Conservation (phyloP, 2,113 vertebrate species). For the Ciconia boyciana region DNA sequence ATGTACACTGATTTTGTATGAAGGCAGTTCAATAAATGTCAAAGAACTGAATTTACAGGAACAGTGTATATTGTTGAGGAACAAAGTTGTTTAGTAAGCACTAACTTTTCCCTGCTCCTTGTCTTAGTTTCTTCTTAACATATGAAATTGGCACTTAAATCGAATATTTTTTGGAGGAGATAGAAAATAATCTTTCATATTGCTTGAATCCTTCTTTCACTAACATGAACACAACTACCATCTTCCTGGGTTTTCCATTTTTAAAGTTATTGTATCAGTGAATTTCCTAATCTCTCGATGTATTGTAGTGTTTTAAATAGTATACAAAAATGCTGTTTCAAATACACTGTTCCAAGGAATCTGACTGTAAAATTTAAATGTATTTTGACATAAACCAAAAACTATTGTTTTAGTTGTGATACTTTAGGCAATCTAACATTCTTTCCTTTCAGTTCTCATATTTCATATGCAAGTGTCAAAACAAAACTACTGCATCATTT, state of each 20-base stretch:
- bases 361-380: constrained; percentile 41
- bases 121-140: neutral
- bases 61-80: neutral
- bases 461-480: neutral
- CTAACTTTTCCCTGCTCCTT: neutral
- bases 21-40: neutral
- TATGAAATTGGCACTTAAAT: neutral
- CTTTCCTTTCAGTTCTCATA: constrained; percentile 28
- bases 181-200: neutral
- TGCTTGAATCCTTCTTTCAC: neutral
- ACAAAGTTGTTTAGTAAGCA: neutral
- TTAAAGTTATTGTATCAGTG: neutral
- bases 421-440: constrained; percentile 24
- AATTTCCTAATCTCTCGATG: neutral
- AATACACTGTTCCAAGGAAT: neutral
- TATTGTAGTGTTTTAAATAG: neutral
- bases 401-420: constrained; percentile 38
- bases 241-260: neutral
- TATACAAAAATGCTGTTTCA: neutral
- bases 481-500: neutral
- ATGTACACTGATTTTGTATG: neutral
- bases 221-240: neutral
- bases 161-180: neutral
- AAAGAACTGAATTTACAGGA: neutral
- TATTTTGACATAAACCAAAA: constrained; percentile 31